Evolutionary conservation across 2,888 invertebrate genomes (phyloP).

Genomic region (Caenorhabditis panamensis): DNA sequence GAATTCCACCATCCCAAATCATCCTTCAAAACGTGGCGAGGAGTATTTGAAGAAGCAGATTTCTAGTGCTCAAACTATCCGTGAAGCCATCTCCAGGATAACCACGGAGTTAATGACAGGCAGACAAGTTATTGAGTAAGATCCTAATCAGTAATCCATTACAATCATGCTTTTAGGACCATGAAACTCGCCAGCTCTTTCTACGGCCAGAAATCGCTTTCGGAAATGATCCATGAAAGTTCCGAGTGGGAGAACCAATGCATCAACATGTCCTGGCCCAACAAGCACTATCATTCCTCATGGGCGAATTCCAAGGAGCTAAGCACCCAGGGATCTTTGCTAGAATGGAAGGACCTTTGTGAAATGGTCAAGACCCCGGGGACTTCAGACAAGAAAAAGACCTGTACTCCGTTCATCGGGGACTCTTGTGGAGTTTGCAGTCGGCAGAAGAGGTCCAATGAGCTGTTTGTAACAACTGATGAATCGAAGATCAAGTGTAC

Average conservation of each 20-base stretch:
- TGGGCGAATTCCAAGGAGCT: conserved; percentile 46
- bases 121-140: conserved; percentile 33
- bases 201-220: conserved; percentile 25
- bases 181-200: conserved; percentile 18
- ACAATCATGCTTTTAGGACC: conserved; percentile 10
- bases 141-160: neutral
- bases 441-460: conserved; percentile 12
- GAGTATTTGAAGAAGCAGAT: conserved; percentile 19
- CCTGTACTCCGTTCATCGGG: conserved; percentile 8
- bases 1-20: conserved; percentile 29
- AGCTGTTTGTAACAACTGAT: conserved; percentile 18
- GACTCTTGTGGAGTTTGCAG: conserved; percentile 26
- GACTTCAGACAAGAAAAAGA: conserved; percentile 1
- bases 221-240: conserved; percentile 10
- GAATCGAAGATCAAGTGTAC: conserved; percentile 20
- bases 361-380: conserved; percentile 17
- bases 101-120: conserved; percentile 25
- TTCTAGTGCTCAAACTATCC: conserved; percentile 11
- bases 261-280: conserved; percentile 28
- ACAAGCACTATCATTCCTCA: conserved; percentile 20
- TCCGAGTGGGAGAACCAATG: conserved; percentile 32
- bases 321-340: conserved; percentile 21
- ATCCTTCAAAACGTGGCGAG: conserved; percentile 11
- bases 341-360: conserved; percentile 36
- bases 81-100: conserved; percentile 21